These are phyloP conservation scores for mouse (Mus musculus) DNA, from an alignment of 2,113 vertebrate species.

Conservation along the genomic window GRCm39 chr7:19512501-19513000, in stretches of 20 bases:
- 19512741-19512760: conserved; percentile 12
- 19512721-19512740: neutral
- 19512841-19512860: conserved; percentile 35
- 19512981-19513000: neutral
- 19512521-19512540: neutral
- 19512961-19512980: neutral
- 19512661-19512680: neutral
- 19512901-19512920: neutral
- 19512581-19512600: neutral
- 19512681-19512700: neutral
- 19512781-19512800: neutral
- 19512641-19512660: rapidly evolving
- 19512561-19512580: too few relatives aligned
- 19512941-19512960: neutral
- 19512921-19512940: neutral
- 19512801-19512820: neutral
- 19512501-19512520: neutral
- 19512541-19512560: neutral
- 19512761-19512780: neutral
- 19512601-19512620: rapidly evolving
- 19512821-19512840: conserved; percentile 26
- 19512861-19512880: neutral
- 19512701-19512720: too few relatives aligned
- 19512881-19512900: conserved; percentile 19
- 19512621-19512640: rapidly evolving